A percentile compares a stretch with the other conserved stretches of the same genome.
These are phyloP conservation scores for Musca domestica DNA, from an alignment of 1,140 invertebrate genomes.

Conservation along the genomic window DNA sequence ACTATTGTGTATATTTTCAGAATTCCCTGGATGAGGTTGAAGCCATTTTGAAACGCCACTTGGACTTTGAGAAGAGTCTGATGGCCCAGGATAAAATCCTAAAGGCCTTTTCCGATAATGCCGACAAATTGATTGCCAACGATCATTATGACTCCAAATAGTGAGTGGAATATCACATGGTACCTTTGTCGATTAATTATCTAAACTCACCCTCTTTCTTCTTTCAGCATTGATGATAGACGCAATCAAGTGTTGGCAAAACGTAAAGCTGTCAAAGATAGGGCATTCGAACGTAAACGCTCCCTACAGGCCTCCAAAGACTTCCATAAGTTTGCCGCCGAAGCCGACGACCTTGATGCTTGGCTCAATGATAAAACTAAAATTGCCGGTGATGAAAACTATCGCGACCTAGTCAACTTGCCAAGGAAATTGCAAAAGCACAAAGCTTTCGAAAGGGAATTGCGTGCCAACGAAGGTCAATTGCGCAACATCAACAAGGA, in stretches of 20 bases:
- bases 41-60: constrained; percentile 87
- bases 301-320: constrained; percentile 74
- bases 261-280: constrained; percentile 71
- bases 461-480: constrained; percentile 88
- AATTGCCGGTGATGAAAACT: constrained; percentile 89
- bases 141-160: constrained; percentile 83
- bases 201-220: neutral
- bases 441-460: constrained; percentile 94
- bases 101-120: constrained; percentile 80
- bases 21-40: constrained; percentile 93
- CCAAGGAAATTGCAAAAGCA: constrained; percentile 95
- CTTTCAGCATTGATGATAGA: constrained; percentile 69
- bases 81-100: constrained; percentile 91
- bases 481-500: constrained; percentile 79
- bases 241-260: constrained; percentile 73
- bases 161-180: constrained; percentile 57
- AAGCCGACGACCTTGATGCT: constrained; percentile 79
- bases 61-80: constrained; percentile 92
- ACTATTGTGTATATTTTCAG: constrained; percentile 53
- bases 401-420: constrained; percentile 86
- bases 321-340: constrained; percentile 83
- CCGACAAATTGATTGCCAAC: constrained; percentile 78
- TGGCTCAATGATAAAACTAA: constrained; percentile 94
- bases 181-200: neutral
- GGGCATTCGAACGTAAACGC: constrained; percentile 69